A percentile compares a stretch with the other conserved stretches of the same genome.
These are phyloP conservation scores for Microcebus lehilahytsara DNA, from an alignment of 2,113 vertebrate genomes.

Conservation along the genomic window DNA sequence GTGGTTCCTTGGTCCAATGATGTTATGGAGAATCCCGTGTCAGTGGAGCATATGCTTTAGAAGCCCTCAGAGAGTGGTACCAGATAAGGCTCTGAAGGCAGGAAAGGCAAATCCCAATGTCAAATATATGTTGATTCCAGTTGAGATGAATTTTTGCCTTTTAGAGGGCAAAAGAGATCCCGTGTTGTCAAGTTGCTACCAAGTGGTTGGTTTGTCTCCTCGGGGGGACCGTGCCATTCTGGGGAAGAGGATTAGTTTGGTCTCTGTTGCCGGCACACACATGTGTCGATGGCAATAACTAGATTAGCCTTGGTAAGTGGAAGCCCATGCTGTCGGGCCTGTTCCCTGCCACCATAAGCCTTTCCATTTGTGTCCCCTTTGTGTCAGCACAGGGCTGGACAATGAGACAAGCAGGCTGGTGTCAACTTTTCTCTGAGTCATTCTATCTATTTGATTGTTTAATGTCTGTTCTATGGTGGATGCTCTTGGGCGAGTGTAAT, in stretches of 20 bases:
- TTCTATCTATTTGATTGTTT: not conserved
- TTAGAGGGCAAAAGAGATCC: not conserved
- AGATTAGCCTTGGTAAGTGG: not conserved
- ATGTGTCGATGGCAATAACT: not conserved
- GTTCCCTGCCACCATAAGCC: not conserved
- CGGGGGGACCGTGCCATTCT: not conserved
- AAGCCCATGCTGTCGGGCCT: not conserved
- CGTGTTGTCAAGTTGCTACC: not conserved
- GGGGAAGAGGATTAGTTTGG: not conserved
- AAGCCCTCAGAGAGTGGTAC: not conserved
- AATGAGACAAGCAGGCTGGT: not conserved
- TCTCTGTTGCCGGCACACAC: not conserved
- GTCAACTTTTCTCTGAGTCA: not conserved
- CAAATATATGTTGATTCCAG: not conserved
- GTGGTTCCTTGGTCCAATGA: not conserved
- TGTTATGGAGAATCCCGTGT: not conserved
- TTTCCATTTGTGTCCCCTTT: not conserved
- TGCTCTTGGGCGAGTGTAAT: not conserved
- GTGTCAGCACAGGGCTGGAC: not conserved
- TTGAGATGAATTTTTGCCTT: not conserved
- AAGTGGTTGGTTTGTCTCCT: not conserved
- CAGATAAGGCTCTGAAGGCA: not conserved
- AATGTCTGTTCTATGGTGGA: not conserved
- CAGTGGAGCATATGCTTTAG: not conserved
- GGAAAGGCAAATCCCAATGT: not conserved